Conservation (phyloP, 2,797 vertebrate species). For the Cetoscarus ocellatus region DNA sequence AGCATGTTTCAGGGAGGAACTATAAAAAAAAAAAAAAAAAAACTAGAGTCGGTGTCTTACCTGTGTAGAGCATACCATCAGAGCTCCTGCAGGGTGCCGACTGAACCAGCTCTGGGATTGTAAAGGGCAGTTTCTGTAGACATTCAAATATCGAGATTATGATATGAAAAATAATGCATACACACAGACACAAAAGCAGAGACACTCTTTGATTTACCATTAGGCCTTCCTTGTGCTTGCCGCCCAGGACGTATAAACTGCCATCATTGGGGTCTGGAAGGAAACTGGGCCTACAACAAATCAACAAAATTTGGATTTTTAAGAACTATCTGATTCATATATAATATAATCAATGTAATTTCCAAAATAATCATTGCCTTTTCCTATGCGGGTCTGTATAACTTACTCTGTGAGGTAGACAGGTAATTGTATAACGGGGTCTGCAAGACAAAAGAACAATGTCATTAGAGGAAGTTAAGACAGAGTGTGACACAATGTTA, state of each 20-base stretch:
- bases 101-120: constrained; percentile 96
- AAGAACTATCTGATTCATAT: not conserved
- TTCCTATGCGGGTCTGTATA: not conserved
- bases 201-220: constrained; percentile 85
- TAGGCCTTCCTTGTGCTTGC: constrained; percentile 93
- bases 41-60: constrained; percentile 67
- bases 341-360: no score
- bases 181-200: constrained; percentile 4
- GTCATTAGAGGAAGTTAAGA: not conserved
- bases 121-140: constrained; percentile 93
- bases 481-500: not conserved
- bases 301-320: not conserved
- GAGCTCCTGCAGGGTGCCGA: constrained; percentile 97
- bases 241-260: constrained; percentile 93
- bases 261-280: constrained; percentile 97
- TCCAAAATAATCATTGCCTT: no score
- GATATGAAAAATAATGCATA: not conserved
- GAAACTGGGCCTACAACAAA: constrained; percentile 88
- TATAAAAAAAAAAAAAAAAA: not conserved
- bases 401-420: constrained; percentile 93
- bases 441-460: constrained; percentile 74
- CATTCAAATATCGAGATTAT: constrained; percentile 14
- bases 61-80: constrained; percentile 95
- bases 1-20: no score
- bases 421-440: constrained; percentile 94